Evolutionary conservation across 2,888 invertebrate genomes (phyloP), one percentile per base, ranked within the genome.

Genomic region (Eilema griseolum): DNA sequence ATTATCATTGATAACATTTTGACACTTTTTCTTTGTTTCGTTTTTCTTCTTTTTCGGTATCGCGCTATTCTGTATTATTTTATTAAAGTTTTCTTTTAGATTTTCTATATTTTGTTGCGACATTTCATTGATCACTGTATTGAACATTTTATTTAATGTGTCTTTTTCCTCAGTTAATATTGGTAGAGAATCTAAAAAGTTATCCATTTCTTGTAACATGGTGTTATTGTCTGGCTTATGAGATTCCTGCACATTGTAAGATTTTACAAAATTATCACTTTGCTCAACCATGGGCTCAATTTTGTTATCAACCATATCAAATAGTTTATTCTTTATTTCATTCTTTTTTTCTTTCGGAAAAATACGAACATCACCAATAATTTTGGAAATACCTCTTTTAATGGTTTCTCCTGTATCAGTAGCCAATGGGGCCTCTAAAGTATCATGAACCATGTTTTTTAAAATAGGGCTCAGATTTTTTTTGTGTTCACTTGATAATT

Each of bases 91-190:
- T n/a, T 33, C 61, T 31, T 61, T 61, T 1, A 61, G 0, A 7
- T 11, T n/a, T 20, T 61, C n/a, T n/a, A 52, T 52, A 20, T 52
- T 20, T 20, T 52, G n/a, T 52, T n/a, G n/a, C 2, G 52, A n/a
- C 5, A 52, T n/a, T n/a, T 52, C n/a, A 52, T 52, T 10, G 10
- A 52, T n/a, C 2, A n/a, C 52, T n/a, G 20, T 10, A 52, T 10
- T n/a, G 10, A 52, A n/a, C 52, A 52, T 52, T 52, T 52, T 52
- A 52, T n/a, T n/a, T n/a, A 52, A 10, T 52, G n/a, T 52, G 20
- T 52, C n/a, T 52, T 52, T 52, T 52, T 62, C 62, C 2, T 62
- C 41, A 62, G 10, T 62, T 41, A 41, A 62, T 62, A 62, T 62
- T 41, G 37, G 41, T 20, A 62, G 2, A 4, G 41, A 16, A 41